These are phyloP conservation scores for Drosophila pullipes DNA, from an alignment of 2,888 invertebrate genomes.

Conservation along the genomic window DNA sequence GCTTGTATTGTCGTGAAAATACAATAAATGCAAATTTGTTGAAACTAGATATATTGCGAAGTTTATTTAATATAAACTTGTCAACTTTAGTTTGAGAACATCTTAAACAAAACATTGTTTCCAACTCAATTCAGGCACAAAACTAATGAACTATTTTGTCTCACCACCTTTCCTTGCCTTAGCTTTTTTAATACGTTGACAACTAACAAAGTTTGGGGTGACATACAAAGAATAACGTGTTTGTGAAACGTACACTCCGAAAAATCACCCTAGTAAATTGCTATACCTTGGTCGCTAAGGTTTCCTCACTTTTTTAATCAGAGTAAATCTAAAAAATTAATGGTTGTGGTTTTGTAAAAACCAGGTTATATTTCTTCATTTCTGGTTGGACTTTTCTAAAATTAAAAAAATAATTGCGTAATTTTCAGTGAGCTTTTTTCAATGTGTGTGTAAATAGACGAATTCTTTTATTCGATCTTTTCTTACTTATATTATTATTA, in stretches of 20 bases:
- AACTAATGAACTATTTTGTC: slow-evolving; percentile 21
- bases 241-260: not conserved
- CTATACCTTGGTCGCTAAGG: rapidly evolving
- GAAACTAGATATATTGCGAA: not conserved
- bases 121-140: not conserved
- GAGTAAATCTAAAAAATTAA: not conserved
- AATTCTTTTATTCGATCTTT: not conserved
- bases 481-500: not conserved
- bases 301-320: not conserved
- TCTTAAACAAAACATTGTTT: slow-evolving; percentile 6
- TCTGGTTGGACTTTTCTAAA: not conserved
- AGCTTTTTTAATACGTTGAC: not conserved
- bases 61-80: not conserved
- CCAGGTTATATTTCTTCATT: not conserved
- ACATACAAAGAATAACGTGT: slow-evolving; percentile 14
- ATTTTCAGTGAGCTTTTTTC: not conserved
- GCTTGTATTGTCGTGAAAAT: not conserved
- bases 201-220: slow-evolving; percentile 12
- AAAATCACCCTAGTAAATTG: not conserved
- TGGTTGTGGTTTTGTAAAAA: not conserved
- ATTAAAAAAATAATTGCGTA: not conserved
- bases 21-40: not conserved
- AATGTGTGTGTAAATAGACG: not conserved
- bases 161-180: not conserved
- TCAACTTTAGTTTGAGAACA: not conserved